Base-by-base conservation (phyloP, 2,797 vertebrate genomes). In the Eleutherodactylus coqui region DNA sequence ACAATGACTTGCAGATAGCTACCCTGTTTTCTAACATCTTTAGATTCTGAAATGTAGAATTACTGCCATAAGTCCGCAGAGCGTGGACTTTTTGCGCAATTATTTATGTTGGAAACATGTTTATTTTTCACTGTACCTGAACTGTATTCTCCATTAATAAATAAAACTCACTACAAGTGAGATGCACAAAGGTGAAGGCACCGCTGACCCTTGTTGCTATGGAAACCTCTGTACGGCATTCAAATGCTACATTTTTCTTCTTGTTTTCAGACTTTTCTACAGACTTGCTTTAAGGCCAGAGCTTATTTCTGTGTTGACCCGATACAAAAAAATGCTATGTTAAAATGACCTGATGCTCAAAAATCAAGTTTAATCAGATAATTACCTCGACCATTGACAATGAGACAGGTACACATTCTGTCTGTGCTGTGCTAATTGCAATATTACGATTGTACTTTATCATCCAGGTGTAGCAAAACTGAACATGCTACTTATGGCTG, bases 71-170 rank as follows among this genome's bases (percentile, higher is more conserved):
- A n/a, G n/a, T n/a, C n/a, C n/a, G n/a, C n/a, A n/a, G n/a, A n/a
- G n/a, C n/a, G n/a, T n/a, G n/a, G n/a, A n/a, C n/a, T 29, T 24
- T 70, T 70, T 24, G 19, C 11, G 36, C 67, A 17, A n/a, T n/a
- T n/a, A n/a, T n/a, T n/a, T n/a, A 41, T 41, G 10, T 72, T 41
- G 21, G 21, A 72, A 41, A 41, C 21, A 9, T 10, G 67, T 21
- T 70, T 70, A 19, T 72, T 72, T 72, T 72, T 24, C 36, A 72
- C 36, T 17, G 64, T 67, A 67, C 32, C 32, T 69, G 8, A 69
- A 24, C 69, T n/a, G 38, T 43, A 72, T 21, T 72, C 9, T 43
- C 21, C 21, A n/a, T n/a, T 72, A 72, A 43, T 41, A 8, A 72
- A 72, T 72, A 41, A 38, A n/a, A 72, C 38, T 38, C 24, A 4